Base-by-base conservation (phyloP, 2,797 vertebrate genomes). In the Girardinus metallicus region DNA sequence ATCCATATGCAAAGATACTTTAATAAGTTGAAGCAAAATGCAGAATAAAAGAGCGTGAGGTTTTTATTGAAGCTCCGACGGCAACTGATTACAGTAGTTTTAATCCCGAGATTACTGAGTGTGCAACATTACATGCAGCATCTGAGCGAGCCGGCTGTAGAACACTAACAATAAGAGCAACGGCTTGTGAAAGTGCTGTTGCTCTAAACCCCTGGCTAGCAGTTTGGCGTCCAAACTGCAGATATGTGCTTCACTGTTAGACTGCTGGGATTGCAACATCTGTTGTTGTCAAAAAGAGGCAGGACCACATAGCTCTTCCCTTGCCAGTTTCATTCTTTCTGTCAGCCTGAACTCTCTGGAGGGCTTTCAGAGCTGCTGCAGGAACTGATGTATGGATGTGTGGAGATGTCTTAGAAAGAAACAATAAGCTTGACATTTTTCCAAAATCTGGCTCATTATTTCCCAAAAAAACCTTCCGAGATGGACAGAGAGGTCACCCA, bases 191-290 rank as follows among this genome's bases (percentile, higher is more conserved):
- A 89, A 89, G 85, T 72, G 81, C 81, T 70, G 79, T 86, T 86
- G 85, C 88, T 89, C 84, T 88, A 92, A 92, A 90, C 74, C 89
- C 85, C 81, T 78, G 79, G 81, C 85, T 87, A 83, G 79, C 51
- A 80, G 81, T 87, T 86, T 77, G 85, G 51, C 78, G 72, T 84
- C 78, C 81, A 47, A 49, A 72, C 84, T 84, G n/a, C 76, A 81
- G 85, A 88, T 88, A 83, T 86, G 85, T 80, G 82, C 83, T 76
- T 82, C 74, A 26, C 78, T 78, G 86, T 77, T 80, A 75, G 46
- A 74, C 90, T 83, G 89, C 78, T 12, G 39, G 90, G 89, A 93
- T 93, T 91, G 90, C 81, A 92, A 82, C 92, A 93, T 90, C 93
- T 93, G 93, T 86, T 87, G 87, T 85, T 87, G 83, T 83, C 68